These are phyloP conservation scores for Chrysocyon brachyurus DNA, from an alignment of 2,797 vertebrate genomes.

Conservation along the genomic window DNA sequence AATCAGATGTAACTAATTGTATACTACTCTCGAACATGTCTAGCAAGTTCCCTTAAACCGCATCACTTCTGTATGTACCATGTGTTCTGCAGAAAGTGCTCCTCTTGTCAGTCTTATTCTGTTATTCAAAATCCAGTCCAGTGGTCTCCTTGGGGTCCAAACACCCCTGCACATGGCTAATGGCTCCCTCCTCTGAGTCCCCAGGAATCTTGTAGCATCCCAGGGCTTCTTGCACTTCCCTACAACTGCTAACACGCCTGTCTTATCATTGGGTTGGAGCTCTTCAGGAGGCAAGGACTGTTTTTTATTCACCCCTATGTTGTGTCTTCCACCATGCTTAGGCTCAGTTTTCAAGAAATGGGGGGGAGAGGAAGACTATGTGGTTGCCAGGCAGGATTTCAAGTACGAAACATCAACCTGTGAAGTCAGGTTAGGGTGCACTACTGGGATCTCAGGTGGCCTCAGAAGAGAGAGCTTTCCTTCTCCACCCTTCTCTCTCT, in stretches of 20 bases:
- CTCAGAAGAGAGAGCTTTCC: background rate
- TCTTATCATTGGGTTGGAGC: background rate
- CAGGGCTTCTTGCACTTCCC: background rate
- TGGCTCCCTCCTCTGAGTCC: background rate
- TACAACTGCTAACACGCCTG: rapidly evolving
- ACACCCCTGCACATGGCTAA: background rate
- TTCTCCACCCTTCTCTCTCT: background rate
- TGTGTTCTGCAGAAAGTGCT: background rate
- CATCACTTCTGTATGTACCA: no score
- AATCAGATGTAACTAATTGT: background rate
- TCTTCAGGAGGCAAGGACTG: background rate
- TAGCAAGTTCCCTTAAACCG: background rate
- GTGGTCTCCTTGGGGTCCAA: background rate
- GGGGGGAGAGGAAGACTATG: background rate
- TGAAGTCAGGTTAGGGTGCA: background rate
- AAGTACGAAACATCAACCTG: background rate
- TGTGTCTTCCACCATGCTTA: background rate
- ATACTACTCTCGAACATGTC: background rate
- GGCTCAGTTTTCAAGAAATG: background rate
- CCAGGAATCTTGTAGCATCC: background rate
- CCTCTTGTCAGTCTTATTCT: background rate
- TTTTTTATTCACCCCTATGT: background rate
- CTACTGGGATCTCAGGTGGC: background rate
- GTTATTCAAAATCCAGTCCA: background rate
- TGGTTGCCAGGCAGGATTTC: background rate